Percentiles rank a stretch among this genome's conserved stretches.
These are phyloP conservation scores for Anagyrus pseudococci DNA, from an alignment of 2,888 invertebrate species.

Conservation along the genomic window DNA sequence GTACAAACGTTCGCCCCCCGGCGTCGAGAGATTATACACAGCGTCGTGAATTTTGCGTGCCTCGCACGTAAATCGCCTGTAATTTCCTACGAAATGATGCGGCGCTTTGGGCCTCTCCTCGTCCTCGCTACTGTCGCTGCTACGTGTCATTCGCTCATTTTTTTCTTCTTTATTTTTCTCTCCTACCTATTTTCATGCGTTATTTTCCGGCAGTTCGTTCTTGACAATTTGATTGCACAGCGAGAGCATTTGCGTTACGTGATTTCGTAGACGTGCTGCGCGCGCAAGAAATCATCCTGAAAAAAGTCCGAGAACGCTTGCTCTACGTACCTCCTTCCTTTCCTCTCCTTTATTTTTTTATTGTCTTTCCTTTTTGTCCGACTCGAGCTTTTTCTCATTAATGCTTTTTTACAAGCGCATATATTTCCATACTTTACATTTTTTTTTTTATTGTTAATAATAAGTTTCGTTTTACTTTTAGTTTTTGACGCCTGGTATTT, in stretches of 20 bases:
- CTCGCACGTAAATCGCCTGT: neutral
- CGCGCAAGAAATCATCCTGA: neutral
- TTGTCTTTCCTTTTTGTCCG: neutral
- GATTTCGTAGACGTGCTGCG: neutral
- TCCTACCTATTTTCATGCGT: neutral
- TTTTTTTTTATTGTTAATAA: too few relatives aligned
- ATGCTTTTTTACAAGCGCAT: too few relatives aligned
- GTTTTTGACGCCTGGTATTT: too few relatives aligned
- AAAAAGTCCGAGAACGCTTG: neutral
- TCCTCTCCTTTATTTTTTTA: too few relatives aligned
- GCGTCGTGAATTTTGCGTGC: neutral
- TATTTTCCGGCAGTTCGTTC: conserved; percentile 14
- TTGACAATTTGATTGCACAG: conserved; percentile 14
- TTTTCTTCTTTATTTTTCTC: neutral
- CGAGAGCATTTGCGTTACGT: conserved; percentile 11
- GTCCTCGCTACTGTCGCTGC: neutral
- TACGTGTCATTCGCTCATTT: neutral
- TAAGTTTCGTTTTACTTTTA: too few relatives aligned
- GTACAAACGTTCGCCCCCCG: too few relatives aligned
- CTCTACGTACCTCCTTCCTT: too few relatives aligned
- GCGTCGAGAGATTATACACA: neutral
- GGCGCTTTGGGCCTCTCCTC: neutral
- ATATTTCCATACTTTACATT: too few relatives aligned
- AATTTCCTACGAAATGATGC: conserved; percentile 9
- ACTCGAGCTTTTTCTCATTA: too few relatives aligned